A percentile compares a stretch with the other conserved stretches of the same genome.
Evolutionary conservation across 2,888 invertebrate genomes (phyloP).

Genomic region (Acanthosepion esculentum): DNA sequence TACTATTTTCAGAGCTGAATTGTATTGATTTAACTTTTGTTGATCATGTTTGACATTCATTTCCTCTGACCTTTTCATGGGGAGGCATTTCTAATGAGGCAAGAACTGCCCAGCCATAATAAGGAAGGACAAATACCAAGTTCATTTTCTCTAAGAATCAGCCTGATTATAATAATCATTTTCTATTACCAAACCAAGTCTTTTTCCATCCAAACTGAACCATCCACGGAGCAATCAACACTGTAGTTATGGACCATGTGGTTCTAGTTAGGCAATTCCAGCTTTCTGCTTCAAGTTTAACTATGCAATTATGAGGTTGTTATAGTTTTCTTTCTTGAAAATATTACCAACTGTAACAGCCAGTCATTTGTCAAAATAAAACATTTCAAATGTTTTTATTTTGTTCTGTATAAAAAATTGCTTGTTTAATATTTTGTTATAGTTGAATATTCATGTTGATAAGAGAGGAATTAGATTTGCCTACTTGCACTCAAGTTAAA

Average conservation of each 20-base stretch:
- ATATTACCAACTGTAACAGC: neutral
- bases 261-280: neutral
- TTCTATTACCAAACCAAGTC: neutral
- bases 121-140: neutral
- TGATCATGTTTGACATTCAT: neutral
- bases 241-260: neutral
- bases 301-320: neutral
- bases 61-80: neutral
- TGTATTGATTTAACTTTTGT: neutral
- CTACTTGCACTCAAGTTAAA: no score
- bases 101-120: no score
- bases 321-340: neutral
- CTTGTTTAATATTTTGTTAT: no score
- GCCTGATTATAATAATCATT: neutral
- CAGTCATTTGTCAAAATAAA: conserved; percentile 16
- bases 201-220: neutral
- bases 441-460: no score
- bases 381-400: neutral
- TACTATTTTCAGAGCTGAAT: neutral
- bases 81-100: no score
- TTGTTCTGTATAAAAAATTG: neutral
- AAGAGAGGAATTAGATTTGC: no score
- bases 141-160: neutral
- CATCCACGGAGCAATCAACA: neutral
- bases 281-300: conserved; percentile 9